Conservation (phyloP, 2,888 invertebrate species). For the Folsomia manolachei region DNA sequence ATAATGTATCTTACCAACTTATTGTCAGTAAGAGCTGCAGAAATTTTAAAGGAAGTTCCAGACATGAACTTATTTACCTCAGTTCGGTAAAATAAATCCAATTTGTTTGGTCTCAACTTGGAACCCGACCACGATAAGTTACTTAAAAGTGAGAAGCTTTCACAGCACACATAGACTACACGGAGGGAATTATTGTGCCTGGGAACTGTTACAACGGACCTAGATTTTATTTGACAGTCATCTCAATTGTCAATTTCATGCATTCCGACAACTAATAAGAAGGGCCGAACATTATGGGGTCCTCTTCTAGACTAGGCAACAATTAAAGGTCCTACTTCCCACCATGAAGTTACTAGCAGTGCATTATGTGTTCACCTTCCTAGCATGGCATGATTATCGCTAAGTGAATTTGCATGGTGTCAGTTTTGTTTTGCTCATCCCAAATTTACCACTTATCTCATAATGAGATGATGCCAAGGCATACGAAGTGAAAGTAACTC, state of each 20-base stretch:
- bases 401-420: background rate
- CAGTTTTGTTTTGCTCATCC: background rate
- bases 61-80: too few relatives aligned
- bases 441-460: background rate
- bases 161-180: too few relatives aligned
- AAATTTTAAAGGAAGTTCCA: too few relatives aligned
- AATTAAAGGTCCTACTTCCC: background rate
- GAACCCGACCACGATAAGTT: background rate
- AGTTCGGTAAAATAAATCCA: background rate
- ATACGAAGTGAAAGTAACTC: too few relatives aligned
- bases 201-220: too few relatives aligned
- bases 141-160: constrained; percentile 6
- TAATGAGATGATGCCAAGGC: background rate
- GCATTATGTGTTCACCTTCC: background rate
- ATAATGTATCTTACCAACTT: too few relatives aligned
- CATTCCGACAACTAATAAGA: too few relatives aligned
- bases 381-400: background rate
- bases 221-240: too few relatives aligned
- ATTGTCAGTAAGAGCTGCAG: too few relatives aligned
- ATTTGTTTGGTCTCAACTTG: constrained; percentile 16
- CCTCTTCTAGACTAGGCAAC: too few relatives aligned
- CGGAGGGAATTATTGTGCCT: background rate
- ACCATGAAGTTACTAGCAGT: background rate
- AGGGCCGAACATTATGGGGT: too few relatives aligned
- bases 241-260: too few relatives aligned